Conservation (phyloP, 2,113 vertebrate species). For the Gymnarchus niloticus region DNA sequence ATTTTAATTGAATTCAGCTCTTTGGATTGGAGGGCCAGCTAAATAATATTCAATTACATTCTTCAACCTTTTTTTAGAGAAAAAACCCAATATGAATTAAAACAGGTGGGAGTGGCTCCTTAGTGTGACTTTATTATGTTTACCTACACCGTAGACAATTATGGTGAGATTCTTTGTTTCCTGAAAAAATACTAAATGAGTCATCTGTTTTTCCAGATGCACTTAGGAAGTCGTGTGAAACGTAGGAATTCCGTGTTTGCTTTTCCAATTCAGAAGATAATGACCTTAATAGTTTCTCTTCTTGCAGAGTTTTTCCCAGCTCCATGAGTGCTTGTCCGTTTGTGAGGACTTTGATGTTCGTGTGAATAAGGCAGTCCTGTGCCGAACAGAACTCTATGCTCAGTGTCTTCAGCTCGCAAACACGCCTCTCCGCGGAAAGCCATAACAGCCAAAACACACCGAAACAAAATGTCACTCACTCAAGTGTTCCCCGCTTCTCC, state of each 20-base stretch:
- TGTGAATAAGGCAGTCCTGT: neutral
- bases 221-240: neutral
- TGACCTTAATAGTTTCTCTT: neutral
- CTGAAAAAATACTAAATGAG: neutral
- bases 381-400: neutral
- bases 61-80: neutral
- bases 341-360: neutral
- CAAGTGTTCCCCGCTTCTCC: neutral
- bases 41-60: constrained; percentile 17
- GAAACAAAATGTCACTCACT: neutral
- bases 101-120: neutral
- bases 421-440: neutral
- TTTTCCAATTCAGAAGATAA: neutral
- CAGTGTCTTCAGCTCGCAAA: neutral
- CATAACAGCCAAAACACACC: neutral
- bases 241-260: neutral
- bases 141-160: constrained; percentile 20
- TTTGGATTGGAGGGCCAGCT: constrained; percentile 23
- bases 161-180: constrained; percentile 8
- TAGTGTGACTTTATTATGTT: constrained; percentile 14
- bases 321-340: neutral
- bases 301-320: neutral
- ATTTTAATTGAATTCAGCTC: constrained; percentile 33
- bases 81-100: neutral
- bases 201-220: neutral